phyloP scores from a whole-genome alignment of 2,113 vertebrate genomes.

The Phrynosoma blainvillii region DNA sequence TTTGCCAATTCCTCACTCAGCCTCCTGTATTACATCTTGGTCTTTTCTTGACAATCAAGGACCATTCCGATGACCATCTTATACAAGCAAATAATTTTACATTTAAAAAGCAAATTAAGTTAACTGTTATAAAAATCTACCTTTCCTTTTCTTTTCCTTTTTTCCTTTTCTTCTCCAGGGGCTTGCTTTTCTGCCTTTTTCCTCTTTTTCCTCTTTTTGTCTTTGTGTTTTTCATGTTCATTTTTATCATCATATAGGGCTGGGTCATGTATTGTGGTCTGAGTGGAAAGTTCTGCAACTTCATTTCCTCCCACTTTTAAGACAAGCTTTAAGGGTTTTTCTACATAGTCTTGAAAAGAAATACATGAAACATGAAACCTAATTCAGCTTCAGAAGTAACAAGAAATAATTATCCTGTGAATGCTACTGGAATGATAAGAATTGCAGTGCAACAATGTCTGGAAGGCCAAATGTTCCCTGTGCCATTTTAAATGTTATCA shows the following conservation, averaged over 20 bases:
- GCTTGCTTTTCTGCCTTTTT: conserved; percentile 91
- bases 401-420: accelerated
- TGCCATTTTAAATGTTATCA: background rate
- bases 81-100: background rate
- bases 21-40: background rate
- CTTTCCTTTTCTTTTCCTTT: conserved; percentile 81
- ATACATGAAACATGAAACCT: background rate
- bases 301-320: conserved; percentile 96
- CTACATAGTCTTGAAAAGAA: conserved; percentile 73
- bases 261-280: conserved; percentile 84
- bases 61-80: background rate
- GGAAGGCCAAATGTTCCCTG: background rate
- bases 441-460: too few species aligned
- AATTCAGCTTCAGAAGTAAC: background rate
- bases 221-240: conserved; percentile 88
- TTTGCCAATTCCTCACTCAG: background rate
- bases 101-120: background rate
- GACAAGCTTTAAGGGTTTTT: conserved; percentile 93
- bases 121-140: background rate
- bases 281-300: conserved; percentile 89
- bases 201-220: conserved; percentile 94
- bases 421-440: background rate
- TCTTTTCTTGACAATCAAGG: background rate
- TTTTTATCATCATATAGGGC: conserved; percentile 81
- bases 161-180: conserved; percentile 85